Percentiles rank a stretch among this genome's conserved stretches.
phyloP scores from a whole-genome alignment of 2,797 vertebrate species.

The Xerus rutilus region DNA sequence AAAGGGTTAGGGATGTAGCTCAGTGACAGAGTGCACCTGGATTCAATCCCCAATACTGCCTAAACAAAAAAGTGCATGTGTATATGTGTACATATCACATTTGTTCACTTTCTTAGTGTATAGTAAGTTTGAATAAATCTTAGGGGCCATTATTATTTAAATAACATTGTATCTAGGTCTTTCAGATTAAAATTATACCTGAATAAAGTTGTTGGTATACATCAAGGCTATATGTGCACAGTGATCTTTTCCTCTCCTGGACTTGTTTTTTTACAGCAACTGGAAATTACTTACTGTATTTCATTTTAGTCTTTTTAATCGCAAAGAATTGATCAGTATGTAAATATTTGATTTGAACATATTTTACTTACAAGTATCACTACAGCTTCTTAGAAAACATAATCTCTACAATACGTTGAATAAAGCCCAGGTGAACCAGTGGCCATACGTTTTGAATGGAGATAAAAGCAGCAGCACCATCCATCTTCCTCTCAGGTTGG shows the following conservation, averaged over 20 bases:
- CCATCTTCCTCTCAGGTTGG: background rate
- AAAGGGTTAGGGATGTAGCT: no score
- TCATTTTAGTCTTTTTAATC: slow-evolving; percentile 81
- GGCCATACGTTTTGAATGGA: slow-evolving; percentile 17
- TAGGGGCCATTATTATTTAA: slow-evolving; percentile 42
- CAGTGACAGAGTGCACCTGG: no score
- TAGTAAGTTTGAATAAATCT: slow-evolving; percentile 63
- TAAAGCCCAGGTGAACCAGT: background rate
- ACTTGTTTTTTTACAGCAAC: slow-evolving; percentile 63
- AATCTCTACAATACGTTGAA: background rate
- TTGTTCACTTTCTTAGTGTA: slow-evolving; percentile 65
- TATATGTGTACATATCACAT: background rate
- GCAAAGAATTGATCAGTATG: slow-evolving; percentile 79
- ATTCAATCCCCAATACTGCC: no score
- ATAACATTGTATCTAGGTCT: background rate
- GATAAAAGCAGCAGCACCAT: background rate
- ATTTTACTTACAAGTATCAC: slow-evolving; percentile 72
- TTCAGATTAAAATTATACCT: slow-evolving; percentile 53
- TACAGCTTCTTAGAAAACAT: slow-evolving; percentile 17
- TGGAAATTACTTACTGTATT: slow-evolving; percentile 83
- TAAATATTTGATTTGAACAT: slow-evolving; percentile 83
- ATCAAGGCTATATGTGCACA: slow-evolving; percentile 24
- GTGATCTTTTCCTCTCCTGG: background rate
- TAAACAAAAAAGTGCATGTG: no score
- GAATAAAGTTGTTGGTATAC: slow-evolving; percentile 65